Evolutionary conservation across 2,797 vertebrate species (phyloP).

Genomic region (Fundulus diaphanus): DNA sequence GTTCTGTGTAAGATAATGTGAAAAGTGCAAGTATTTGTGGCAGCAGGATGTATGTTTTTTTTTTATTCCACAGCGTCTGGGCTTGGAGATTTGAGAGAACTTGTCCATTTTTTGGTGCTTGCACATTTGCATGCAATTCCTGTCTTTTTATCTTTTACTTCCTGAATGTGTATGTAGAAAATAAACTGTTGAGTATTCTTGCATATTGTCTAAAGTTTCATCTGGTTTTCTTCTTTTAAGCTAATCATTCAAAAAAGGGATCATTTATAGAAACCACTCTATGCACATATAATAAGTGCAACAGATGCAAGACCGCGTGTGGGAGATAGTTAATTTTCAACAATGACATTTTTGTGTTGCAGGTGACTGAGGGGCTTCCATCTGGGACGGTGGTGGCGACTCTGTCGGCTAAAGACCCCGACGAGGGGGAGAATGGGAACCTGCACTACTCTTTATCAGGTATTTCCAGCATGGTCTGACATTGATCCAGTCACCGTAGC

Average conservation of each 20-base stretch:
- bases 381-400: conserved; percentile 87
- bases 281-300: background rate
- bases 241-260: background rate
- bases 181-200: too few relatives aligned
- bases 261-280: background rate
- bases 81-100: too few relatives aligned
- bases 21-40: too few relatives aligned
- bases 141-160: too few relatives aligned
- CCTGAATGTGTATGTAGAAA: too few relatives aligned
- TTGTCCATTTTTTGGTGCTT: too few relatives aligned
- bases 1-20: too few relatives aligned
- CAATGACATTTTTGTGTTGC: conserved; percentile 16
- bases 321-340: background rate
- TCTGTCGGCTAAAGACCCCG: conserved; percentile 91
- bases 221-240: background rate
- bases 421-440: conserved; percentile 96
- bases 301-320: background rate
- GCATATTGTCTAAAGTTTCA: too few relatives aligned
- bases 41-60: too few relatives aligned
- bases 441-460: conserved; percentile 90
- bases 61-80: too few relatives aligned
- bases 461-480: conserved; percentile 47
- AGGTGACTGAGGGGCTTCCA: conserved; percentile 91
- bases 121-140: too few relatives aligned
- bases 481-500: background rate